A percentile compares a stretch with the other conserved stretches of the same genome.
These are phyloP conservation scores for Parasteatoda lunata DNA, from an alignment of 2,888 invertebrate genomes.

Conservation along the genomic window DNA sequence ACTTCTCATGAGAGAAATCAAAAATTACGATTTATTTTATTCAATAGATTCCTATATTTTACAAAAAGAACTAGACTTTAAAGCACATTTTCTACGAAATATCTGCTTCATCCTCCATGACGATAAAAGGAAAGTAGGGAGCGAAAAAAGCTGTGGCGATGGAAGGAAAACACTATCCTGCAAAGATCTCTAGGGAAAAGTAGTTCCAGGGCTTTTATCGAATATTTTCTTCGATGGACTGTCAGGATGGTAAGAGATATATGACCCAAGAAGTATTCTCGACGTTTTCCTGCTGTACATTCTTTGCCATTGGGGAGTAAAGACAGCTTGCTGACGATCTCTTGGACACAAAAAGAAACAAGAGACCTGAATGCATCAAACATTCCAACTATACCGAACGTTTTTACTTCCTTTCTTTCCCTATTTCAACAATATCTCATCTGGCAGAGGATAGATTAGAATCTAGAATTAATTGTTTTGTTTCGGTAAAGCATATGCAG, in stretches of 20 bases:
- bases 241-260: constrained; percentile 42
- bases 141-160: background rate
- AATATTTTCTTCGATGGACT: constrained; percentile 35
- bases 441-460: background rate
- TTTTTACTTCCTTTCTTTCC: background rate
- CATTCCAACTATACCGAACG: background rate
- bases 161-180: background rate
- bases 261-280: constrained; percentile 29
- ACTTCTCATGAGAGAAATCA: background rate
- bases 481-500: no score
- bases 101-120: background rate
- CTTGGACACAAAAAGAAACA: background rate
- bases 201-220: constrained; percentile 36
- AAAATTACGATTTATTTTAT: background rate
- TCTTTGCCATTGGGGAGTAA: constrained; percentile 6
- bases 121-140: background rate
- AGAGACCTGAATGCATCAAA: constrained; percentile 21
- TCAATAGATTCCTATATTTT: background rate
- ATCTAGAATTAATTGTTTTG: no score
- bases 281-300: constrained; percentile 16
- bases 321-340: constrained; percentile 27
- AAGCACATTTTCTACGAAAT: background rate
- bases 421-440: background rate
- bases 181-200: constrained; percentile 14
- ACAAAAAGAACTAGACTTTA: background rate